These are phyloP conservation scores for Apamea anceps DNA, from an alignment of 2,888 invertebrate species.

Conservation along the genomic window DNA sequence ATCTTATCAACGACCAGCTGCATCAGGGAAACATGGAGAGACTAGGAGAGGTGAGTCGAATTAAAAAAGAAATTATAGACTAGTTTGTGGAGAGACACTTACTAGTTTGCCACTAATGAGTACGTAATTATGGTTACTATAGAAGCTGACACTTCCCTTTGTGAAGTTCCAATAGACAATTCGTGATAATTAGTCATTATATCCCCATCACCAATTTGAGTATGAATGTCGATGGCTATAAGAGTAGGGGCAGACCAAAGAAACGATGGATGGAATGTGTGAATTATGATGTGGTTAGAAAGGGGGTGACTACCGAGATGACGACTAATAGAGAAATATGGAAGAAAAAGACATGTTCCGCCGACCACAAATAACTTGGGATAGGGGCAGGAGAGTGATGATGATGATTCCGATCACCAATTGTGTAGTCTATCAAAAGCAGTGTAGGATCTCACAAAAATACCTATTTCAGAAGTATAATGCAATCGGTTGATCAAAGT, in stretches of 20 bases:
- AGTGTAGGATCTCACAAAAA: neutral
- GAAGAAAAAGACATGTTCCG: too few relatives aligned
- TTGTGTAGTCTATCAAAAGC: neutral
- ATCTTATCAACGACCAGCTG: slow-evolving; percentile 77
- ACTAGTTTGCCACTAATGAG: neutral
- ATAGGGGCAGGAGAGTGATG: neutral
- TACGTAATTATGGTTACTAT: neutral
- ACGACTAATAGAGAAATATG: too few relatives aligned
- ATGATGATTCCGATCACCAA: neutral
- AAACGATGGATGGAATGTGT: neutral
- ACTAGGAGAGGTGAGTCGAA: slow-evolving; percentile 79
- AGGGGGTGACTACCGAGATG: neutral
- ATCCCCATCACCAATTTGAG: neutral
- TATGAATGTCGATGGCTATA: neutral
- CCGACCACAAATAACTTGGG: neutral
- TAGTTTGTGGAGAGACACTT: neutral
- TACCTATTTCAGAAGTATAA: neutral
- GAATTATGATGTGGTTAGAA: neutral
- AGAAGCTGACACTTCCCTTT: neutral
- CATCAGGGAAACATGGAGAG: slow-evolving; percentile 78
- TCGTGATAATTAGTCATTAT: neutral
- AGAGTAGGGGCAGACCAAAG: neutral
- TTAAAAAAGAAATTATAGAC: neutral
- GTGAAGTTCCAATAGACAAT: neutral
- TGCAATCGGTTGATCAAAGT: too few relatives aligned